Base-by-base conservation (phyloP, 2,888 invertebrate genomes). In the Volucella zonaria region DNA sequence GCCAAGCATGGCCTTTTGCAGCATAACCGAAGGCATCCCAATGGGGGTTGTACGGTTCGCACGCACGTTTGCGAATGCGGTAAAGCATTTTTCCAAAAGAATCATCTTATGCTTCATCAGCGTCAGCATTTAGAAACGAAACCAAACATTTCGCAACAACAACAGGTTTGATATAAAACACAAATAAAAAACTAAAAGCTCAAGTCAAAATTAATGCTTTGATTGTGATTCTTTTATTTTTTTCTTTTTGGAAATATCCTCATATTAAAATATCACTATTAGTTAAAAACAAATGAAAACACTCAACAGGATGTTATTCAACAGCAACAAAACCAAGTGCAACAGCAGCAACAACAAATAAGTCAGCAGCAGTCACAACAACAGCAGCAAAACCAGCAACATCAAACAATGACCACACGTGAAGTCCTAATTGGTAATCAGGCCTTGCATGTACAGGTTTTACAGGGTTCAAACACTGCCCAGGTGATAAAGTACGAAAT, bases 61-160 rank as follows among this genome's bases (percentile, higher is more conserved):
- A 95, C 96, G 56, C 96, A 96, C 89, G 94, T 96, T 11, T 96
- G 96, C 89, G 95, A 95, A 89, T 96, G 96, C 89, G 96, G 96
- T 75, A 96, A 96, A 90, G 96, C 96, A 12, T 96, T 96, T 93
- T 96, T 96, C 93, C 96, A 96, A 92, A 96, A 96, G 92, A 96
- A 96, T 90, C 96, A 96, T 89, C 92, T 96, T 81, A 94, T 96
- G 92, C 92, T 96, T 74, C 96, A 96, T 90, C 96, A 96, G 91
- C 93, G 96, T 74, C 96, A 96, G 89, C 96, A 96, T 91, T 89
- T 92, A 89, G 92, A 92, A 89, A 92, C 92, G 51, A 92, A 92
- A 88, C 91, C 93, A 90, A 89, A 89, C 86, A 87, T 88, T 66
- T 89, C 89, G 74, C 89, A 91, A 83, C 91, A 91, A 88, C 91